A percentile compares a stretch with the other conserved stretches of the same genome.
phyloP scores from a whole-genome alignment of 2,113 vertebrate species.

The Gnathonemus echidnorhynchus region DNA sequence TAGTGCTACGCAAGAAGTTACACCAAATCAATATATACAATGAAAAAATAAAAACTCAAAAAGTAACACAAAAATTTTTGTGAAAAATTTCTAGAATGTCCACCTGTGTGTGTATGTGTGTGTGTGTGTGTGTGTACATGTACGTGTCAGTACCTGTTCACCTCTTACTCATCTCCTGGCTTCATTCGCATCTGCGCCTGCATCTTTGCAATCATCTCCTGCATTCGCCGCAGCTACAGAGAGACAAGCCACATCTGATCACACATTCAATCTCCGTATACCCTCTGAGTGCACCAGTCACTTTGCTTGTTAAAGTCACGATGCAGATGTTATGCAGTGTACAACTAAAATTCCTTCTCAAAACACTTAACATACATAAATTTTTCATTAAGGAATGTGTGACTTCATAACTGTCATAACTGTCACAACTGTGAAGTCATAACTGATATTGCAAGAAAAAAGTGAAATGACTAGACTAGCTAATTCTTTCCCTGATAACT shows the following conservation, averaged over 20 bases:
- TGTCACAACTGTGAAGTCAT: not conserved
- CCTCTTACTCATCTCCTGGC: slow-evolving; percentile 64
- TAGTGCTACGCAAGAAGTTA: not conserved
- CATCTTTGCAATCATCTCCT: slow-evolving; percentile 84
- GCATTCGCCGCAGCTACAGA: slow-evolving; percentile 73
- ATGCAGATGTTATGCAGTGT: not conserved
- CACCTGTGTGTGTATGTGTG: not conserved
- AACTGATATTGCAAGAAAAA: not conserved
- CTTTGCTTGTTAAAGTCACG: not conserved
- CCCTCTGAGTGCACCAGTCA: not conserved
- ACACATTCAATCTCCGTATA: not conserved
- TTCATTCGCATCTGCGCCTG: slow-evolving; percentile 82
- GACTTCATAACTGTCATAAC: not conserved
- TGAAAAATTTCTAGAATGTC: not conserved
- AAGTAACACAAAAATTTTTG: not conserved
- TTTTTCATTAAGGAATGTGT: not conserved
- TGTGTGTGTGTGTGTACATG: not conserved
- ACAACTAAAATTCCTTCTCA: not conserved
- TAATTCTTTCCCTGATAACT: not conserved
- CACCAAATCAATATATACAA: not conserved
- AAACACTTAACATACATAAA: not conserved
- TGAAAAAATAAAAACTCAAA: not conserved
- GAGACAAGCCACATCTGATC: slow-evolving; percentile 9
- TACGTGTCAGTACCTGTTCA: not conserved
- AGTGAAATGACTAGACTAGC: not conserved